A percentile compares a stretch with the other conserved stretches of the same genome.
phyloP scores from a whole-genome alignment of 2,113 vertebrate genomes.

The Elachura formosa region DNA sequence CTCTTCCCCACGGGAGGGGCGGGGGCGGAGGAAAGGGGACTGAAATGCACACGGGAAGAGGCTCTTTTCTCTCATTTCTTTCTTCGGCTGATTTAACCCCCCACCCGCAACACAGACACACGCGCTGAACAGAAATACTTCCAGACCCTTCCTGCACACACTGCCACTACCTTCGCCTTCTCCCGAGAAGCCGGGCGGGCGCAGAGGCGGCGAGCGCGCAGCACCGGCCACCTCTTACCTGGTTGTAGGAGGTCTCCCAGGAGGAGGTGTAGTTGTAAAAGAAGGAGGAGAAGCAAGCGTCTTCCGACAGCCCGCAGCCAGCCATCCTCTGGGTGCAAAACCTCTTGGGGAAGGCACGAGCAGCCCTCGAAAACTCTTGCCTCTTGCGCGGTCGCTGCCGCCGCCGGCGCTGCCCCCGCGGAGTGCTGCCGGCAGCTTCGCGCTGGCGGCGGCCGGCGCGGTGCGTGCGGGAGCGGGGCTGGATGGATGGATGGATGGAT shows the following conservation, averaged over 20 bases:
- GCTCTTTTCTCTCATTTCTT: neutral
- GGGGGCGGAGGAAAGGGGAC: neutral
- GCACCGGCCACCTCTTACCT: constrained; percentile 79
- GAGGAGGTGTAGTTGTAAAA: constrained; percentile 90
- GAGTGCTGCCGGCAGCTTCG: constrained; percentile 47
- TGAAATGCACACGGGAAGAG: neutral
- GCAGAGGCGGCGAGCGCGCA: neutral
- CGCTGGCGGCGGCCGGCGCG: constrained; percentile 46
- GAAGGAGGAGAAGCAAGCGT: constrained; percentile 85
- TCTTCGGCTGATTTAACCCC: neutral
- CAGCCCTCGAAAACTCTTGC: constrained; percentile 64
- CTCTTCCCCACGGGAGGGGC: neutral
- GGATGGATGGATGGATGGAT: neutral
- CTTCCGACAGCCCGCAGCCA: constrained; percentile 85
- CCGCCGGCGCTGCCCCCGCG: constrained; percentile 28
- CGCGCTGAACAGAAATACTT: neutral
- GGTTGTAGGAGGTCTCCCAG: constrained; percentile 89
- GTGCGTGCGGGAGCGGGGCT: constrained; percentile 7
- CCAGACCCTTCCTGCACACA: neutral
- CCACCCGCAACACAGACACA: neutral
- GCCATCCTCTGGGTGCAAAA: constrained; percentile 80
- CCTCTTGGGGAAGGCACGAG: constrained; percentile 17
- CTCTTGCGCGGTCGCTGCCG: constrained; percentile 44
- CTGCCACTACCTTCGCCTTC: neutral
- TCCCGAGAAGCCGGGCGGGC: neutral